Conservation (phyloP, 2,113 vertebrate genomes). For the Irena cyanogastra region DNA sequence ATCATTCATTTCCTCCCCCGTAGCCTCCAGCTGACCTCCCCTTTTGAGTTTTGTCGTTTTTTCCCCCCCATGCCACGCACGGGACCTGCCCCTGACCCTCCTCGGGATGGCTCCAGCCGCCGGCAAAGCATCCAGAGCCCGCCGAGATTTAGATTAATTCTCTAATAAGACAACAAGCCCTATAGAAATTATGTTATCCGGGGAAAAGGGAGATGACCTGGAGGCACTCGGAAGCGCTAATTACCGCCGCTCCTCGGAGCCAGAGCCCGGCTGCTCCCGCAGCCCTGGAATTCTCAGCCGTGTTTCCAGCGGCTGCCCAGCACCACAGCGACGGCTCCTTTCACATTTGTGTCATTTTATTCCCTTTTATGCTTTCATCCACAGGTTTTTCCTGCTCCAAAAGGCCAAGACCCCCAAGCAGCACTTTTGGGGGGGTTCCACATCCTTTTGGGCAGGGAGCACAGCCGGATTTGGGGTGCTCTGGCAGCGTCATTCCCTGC, state of each 20-base stretch:
- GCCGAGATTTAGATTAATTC: neutral
- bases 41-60: neutral
- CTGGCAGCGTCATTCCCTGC: fast-evolving
- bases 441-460: neutral
- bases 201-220: neutral
- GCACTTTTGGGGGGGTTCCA: neutral
- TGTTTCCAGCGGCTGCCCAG: neutral
- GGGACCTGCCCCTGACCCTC: conserved; percentile 37
- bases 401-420: neutral
- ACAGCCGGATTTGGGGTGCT: neutral
- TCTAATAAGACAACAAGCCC: neutral
- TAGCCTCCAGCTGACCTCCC: conserved; percentile 55
- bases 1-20: neutral
- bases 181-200: neutral
- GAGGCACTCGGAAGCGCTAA: neutral
- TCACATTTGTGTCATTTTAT: fast-evolving
- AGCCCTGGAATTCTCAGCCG: neutral
- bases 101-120: neutral
- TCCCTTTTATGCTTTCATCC: neutral
- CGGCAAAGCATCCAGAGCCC: neutral
- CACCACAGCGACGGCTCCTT: neutral
- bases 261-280: neutral
- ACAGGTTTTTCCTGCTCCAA: neutral
- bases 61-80: neutral
- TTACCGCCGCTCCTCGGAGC: neutral